A percentile compares a stretch with the other conserved stretches of the same genome.
phyloP scores from a whole-genome alignment of 2,888 invertebrate species.

The Itoplectis maculator region DNA sequence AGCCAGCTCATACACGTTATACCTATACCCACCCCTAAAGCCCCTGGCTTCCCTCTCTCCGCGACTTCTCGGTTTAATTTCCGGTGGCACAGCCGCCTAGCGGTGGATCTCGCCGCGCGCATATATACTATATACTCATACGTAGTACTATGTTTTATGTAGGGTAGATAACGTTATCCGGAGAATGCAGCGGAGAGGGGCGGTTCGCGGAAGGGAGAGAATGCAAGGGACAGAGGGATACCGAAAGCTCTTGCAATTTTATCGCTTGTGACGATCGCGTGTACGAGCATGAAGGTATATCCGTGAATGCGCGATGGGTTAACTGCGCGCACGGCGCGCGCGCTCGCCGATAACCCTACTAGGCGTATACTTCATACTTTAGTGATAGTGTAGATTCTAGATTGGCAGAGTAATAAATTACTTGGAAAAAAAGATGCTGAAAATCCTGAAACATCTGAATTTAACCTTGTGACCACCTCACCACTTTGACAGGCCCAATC shows the following conservation, averaged over 20 bases:
- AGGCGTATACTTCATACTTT: background rate
- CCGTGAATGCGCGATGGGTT: slow-evolving; percentile 22
- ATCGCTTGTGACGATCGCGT: slow-evolving; percentile 40
- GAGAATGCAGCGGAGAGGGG: slow-evolving; percentile 37
- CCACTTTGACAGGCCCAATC: no score
- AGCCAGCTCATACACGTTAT: slow-evolving; percentile 36
- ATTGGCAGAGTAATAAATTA: background rate
- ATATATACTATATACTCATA: slow-evolving; percentile 30
- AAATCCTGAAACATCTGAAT: no score
- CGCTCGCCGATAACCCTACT: background rate
- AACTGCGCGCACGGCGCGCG: slow-evolving; percentile 1
- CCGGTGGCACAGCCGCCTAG: slow-evolving; percentile 52
- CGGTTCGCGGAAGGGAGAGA: background rate
- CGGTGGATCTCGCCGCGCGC: slow-evolving; percentile 33
- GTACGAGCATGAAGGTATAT: slow-evolving; percentile 32
- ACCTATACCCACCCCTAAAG: background rate
- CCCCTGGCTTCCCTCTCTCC: background rate
- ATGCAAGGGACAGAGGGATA: slow-evolving; percentile 7
- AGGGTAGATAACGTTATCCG: slow-evolving; percentile 56
- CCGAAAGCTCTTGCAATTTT: slow-evolving; percentile 27
- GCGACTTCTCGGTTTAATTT: slow-evolving; percentile 69
- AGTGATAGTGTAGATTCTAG: slow-evolving; percentile 1
- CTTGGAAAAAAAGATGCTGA: background rate
- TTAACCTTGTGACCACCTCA: no score
- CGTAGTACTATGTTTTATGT: slow-evolving; percentile 55